Base-by-base conservation (phyloP, 2,797 vertebrate species). In the Chelonia mydas region DNA sequence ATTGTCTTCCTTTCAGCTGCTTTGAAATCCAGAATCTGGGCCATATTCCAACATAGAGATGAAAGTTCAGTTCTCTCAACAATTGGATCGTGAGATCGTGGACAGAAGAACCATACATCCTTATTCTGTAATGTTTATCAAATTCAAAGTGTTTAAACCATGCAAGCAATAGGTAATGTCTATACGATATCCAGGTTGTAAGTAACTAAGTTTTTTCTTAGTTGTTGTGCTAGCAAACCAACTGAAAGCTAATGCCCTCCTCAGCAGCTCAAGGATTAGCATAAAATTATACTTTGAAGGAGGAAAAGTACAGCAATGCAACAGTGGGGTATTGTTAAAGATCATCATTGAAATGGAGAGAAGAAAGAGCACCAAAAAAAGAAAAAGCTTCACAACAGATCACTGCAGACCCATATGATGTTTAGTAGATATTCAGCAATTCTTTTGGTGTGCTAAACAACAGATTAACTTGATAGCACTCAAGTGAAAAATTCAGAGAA, bases 251-350 rank as follows among this genome's bases (percentile, higher is more conserved):
- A 96, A 97, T 96, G 93, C 81, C 74, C 86, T 93, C 97, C 96
- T 95, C 97, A 97, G 94, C 96, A 97, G 97, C 96, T 95, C 96
- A 54, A 97, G 98, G 98, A 98, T 98, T 98, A 98, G 91, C 98
- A 98, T 98, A 98, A 98, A 98, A 98, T 98, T 98, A 98, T 96
- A 93, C 96, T 96, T 85, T 94, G 92, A 97, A 98, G 97, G 88
- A 95, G 87, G 81, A 87, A 95, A 94, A 97, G 90, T 93, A 83
- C 86, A 92, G 96, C 96, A 85, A 68, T 81, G 95, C 97, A 96
- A 98, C 97, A 98, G 97, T 97, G 95, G 81, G 81, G 90, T 95
- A 98, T 98, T 98, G 98, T 98, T 96, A 91, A 89, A 93, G 91
- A 95, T 94, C 86, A 45, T 95, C 89, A 95, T 94, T 97, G 96